Evolutionary conservation across 1,140 invertebrate genomes (phyloP).

Genomic region (Belonocnema kinseyi): DNA sequence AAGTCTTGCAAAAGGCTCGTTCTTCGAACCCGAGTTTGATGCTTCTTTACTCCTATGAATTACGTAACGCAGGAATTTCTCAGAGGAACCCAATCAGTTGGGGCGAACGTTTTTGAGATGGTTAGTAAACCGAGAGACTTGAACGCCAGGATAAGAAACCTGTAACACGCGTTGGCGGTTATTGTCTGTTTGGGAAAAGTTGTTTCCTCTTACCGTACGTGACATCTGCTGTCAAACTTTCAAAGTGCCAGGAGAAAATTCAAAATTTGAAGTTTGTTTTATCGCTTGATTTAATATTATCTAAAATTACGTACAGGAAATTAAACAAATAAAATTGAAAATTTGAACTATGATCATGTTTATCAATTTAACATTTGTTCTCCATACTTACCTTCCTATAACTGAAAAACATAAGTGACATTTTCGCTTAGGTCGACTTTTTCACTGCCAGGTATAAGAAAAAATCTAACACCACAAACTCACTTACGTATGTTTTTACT

Average conservation of each 20-base stretch:
- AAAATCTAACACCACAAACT: too few relatives aligned
- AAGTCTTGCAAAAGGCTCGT: not conserved
- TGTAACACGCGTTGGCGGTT: conserved; percentile 62
- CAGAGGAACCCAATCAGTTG: conserved; percentile 50
- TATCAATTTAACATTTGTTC: too few relatives aligned
- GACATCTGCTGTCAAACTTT: conserved; percentile 64
- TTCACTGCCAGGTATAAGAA: too few relatives aligned
- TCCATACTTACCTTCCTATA: too few relatives aligned
- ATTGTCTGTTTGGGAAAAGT: conserved; percentile 72
- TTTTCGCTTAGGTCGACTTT: too few relatives aligned
- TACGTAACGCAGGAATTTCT: conserved; percentile 74
- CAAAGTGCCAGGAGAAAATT: conserved; percentile 32
- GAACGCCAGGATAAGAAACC: conserved; percentile 73
- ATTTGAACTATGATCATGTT: too few relatives aligned
- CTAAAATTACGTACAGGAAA: too few relatives aligned
- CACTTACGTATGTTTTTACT: too few relatives aligned
- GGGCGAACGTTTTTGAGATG: conserved; percentile 63
- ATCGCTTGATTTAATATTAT: not conserved
- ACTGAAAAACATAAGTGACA: too few relatives aligned
- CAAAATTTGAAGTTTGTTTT: not conserved
- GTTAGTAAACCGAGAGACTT: conserved; percentile 72
- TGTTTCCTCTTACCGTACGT: conserved; percentile 55
- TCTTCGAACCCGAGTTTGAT: conserved; percentile 43
- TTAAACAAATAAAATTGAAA: too few relatives aligned
- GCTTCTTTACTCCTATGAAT: conserved; percentile 58